phyloP scores from a whole-genome alignment of 2,113 vertebrate genomes.

The Hepsetus odoe region DNA sequence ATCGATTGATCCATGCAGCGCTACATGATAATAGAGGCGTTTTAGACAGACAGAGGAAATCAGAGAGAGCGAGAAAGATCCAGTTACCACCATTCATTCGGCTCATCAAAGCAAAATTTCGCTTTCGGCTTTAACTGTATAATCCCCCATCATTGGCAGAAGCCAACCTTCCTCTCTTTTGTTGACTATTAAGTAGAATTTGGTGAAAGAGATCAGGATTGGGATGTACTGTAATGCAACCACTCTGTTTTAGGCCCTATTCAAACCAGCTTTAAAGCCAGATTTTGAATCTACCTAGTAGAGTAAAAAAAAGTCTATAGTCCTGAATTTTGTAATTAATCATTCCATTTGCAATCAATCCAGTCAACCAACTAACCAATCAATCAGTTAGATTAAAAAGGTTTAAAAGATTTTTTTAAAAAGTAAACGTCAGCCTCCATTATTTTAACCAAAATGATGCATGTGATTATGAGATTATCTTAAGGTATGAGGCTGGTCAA shows the following conservation, averaged over 20 bases:
- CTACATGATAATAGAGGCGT: constrained; percentile 51
- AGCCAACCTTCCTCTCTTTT: constrained; percentile 16
- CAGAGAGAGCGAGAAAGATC: not conserved
- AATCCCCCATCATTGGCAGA: constrained; percentile 29
- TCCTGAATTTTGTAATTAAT: too few relatives aligned
- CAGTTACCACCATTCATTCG: constrained; percentile 14
- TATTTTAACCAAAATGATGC: too few relatives aligned
- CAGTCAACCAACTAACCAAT: too few relatives aligned
- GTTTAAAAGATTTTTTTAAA: too few relatives aligned
- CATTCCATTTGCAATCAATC: too few relatives aligned
- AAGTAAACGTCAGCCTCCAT: too few relatives aligned
- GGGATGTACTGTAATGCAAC: not conserved
- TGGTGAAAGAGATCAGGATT: not conserved
- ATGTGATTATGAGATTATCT: too few relatives aligned
- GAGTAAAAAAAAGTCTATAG: too few relatives aligned
- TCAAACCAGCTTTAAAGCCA: not conserved
- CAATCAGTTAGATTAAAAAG: too few relatives aligned
- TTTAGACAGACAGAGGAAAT: constrained; percentile 32
- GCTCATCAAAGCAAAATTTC: constrained; percentile 27
- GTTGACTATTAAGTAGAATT: constrained; percentile 16
- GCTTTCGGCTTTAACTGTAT: constrained; percentile 37
- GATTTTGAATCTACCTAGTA: too few relatives aligned
- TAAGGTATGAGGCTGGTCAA: too few relatives aligned
- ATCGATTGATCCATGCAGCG: constrained; percentile 69
- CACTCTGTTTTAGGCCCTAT: not conserved